Conservation (phyloP, 2,888 invertebrate genomes). For the Leucophenga montana region DNA sequence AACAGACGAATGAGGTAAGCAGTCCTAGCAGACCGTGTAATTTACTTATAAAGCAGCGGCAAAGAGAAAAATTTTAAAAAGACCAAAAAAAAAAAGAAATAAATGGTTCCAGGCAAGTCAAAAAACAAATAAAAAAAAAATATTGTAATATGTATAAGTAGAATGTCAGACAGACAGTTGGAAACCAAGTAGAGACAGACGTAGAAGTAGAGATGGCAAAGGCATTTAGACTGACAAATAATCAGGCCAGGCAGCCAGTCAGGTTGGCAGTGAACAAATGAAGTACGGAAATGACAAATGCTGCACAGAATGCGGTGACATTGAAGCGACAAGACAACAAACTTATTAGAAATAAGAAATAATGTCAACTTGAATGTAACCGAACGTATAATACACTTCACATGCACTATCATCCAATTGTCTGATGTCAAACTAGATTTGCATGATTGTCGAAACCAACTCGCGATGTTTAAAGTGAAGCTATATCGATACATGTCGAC, state of each 20-base stretch:
- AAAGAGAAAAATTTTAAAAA: slow-evolving; percentile 3
- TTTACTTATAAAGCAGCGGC: slow-evolving; percentile 36
- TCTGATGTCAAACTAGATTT: no score
- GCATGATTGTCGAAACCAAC: no score
- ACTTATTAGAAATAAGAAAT: neutral
- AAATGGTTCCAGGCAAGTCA: neutral
- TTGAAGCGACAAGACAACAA: slow-evolving; percentile 8
- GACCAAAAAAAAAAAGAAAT: neutral
- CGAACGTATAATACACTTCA: no score
- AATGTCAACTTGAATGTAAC: no score
- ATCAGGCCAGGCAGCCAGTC: neutral
- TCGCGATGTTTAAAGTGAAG: no score
- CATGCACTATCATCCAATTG: no score
- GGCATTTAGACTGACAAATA: neutral
- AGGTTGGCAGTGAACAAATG: slow-evolving; percentile 13
- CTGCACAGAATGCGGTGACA: slow-evolving; percentile 19
- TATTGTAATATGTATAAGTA: neutral
- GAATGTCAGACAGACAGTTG: neutral
- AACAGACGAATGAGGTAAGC: slow-evolving; percentile 41
- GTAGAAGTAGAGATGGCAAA: neutral
- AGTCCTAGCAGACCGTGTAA: slow-evolving; percentile 45
- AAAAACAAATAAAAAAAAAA: neutral
- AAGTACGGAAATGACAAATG: slow-evolving; percentile 27
- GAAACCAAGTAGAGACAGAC: neutral
- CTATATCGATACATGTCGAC: no score